Conservation (phyloP, 2,113 vertebrate genomes). For the zebrafish (Danio rerio) region DNA sequence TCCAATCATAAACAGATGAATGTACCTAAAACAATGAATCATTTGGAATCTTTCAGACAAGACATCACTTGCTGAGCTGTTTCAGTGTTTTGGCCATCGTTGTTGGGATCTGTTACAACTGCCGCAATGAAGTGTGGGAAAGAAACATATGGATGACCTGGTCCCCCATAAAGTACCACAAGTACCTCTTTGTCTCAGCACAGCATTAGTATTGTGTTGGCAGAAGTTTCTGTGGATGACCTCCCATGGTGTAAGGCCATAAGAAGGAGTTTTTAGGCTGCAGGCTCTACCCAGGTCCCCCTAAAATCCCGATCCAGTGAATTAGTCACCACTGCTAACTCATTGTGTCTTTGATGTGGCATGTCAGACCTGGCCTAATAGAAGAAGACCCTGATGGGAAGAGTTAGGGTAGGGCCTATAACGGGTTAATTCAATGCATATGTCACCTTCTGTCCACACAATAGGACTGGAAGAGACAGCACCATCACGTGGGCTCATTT, state of each 20-base stretch:
- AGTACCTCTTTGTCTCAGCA: slow-evolving; percentile 72
- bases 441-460: slow-evolving; percentile 50
- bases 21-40: slow-evolving; percentile 38
- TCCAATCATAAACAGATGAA: slow-evolving; percentile 5
- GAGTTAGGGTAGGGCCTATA: slow-evolving; percentile 57
- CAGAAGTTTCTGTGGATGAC: slow-evolving; percentile 68
- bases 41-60: slow-evolving; percentile 51
- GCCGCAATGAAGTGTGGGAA: slow-evolving; percentile 76
- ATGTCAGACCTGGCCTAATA: slow-evolving; percentile 46
- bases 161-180: slow-evolving; percentile 59
- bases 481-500: slow-evolving; percentile 50
- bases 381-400: slow-evolving; percentile 61
- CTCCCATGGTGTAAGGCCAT: slow-evolving; percentile 48
- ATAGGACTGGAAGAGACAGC: slow-evolving; percentile 31
- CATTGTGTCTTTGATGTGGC: slow-evolving; percentile 51
- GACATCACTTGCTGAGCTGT: slow-evolving; percentile 45
- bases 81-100: slow-evolving; percentile 63
- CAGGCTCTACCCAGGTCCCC: slow-evolving; percentile 33
- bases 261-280: slow-evolving; percentile 45
- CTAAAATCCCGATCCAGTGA: slow-evolving; percentile 51
- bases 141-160: slow-evolving; percentile 69
- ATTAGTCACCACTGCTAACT: slow-evolving; percentile 56
- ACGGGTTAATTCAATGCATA: slow-evolving; percentile 55
- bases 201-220: slow-evolving; percentile 77
- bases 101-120: slow-evolving; percentile 67